A percentile compares a stretch with the other conserved stretches of the same genome.
Conservation (phyloP, 64 coral and sea anemone genomes). For the Cladopsammia gracilis region DNA sequence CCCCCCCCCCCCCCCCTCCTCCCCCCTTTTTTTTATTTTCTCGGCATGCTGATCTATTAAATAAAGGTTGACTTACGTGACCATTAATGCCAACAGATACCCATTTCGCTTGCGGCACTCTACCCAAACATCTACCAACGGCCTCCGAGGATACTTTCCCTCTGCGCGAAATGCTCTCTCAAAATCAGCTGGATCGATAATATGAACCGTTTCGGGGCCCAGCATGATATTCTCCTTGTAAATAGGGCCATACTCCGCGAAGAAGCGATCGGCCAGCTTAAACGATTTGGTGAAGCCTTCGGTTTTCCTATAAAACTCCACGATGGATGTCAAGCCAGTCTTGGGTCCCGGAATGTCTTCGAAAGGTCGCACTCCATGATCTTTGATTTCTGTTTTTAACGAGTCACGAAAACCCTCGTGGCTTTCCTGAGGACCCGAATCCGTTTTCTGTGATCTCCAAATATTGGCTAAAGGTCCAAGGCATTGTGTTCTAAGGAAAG, state of each 20-base stretch:
- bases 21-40: too few relatives aligned
- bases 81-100: too few relatives aligned
- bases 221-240: conserved; percentile 19
- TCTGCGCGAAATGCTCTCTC: conserved; percentile 47
- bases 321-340: background rate
- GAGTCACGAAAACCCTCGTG: too few relatives aligned
- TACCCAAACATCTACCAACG: background rate
- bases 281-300: conserved; percentile 24
- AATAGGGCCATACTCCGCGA: conserved; percentile 58
- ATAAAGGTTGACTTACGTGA: too few relatives aligned
- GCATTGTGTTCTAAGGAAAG: too few relatives aligned
- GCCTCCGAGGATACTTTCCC: conserved; percentile 28
- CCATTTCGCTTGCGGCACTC: background rate
- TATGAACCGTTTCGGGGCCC: background rate
- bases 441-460: too few relatives aligned
- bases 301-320: background rate
- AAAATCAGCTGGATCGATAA: conserved; percentile 10
- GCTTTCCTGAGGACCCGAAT: too few relatives aligned
- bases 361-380: conserved; percentile 12
- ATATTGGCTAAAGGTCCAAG: too few relatives aligned
- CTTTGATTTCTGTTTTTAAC: too few relatives aligned
- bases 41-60: too few relatives aligned
- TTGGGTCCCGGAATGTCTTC: conserved; percentile 58
- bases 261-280: background rate
- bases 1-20: too few relatives aligned